Percentiles rank a stretch among this genome's conserved stretches.
These are phyloP conservation scores for Glandiceps talaboti DNA, from an alignment of 53 echinoderm and acorn worm genomes.

Conservation along the genomic window DNA sequence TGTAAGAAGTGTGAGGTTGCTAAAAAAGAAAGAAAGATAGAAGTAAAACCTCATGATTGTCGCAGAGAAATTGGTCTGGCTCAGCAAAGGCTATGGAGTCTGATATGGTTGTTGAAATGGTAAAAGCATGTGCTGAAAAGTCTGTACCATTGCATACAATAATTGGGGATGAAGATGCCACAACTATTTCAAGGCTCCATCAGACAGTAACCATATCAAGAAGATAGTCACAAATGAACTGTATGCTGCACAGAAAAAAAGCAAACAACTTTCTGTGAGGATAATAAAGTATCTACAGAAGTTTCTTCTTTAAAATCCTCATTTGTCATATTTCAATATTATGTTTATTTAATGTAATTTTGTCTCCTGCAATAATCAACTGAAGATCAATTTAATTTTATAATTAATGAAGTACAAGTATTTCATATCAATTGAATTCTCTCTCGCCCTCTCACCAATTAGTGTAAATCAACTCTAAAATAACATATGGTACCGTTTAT, in stretches of 20 bases:
- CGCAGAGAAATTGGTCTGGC: background rate
- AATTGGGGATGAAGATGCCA: background rate
- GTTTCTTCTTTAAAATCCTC: too few relatives aligned
- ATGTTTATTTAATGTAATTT: too few relatives aligned
- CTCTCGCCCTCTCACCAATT: too few relatives aligned
- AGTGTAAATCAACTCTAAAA: too few relatives aligned
- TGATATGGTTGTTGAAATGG: background rate
- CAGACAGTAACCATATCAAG: background rate
- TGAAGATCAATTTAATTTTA: too few relatives aligned
- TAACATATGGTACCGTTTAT: too few relatives aligned
- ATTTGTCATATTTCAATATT: too few relatives aligned
- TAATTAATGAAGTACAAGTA: too few relatives aligned
- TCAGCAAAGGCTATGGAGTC: background rate
- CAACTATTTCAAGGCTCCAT: background rate
- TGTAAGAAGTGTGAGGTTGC: background rate
- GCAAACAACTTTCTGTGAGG: background rate
- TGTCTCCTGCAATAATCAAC: too few relatives aligned
- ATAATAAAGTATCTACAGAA: background rate
- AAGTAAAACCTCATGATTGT: background rate
- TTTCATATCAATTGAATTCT: too few relatives aligned
- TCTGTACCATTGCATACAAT: background rate
- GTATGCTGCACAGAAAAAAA: background rate
- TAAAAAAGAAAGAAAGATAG: background rate
- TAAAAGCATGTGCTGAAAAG: background rate
- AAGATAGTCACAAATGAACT: background rate